Evolutionary conservation across 2,888 invertebrate genomes (phyloP).

Genomic region (Hymenopus coronatus): DNA sequence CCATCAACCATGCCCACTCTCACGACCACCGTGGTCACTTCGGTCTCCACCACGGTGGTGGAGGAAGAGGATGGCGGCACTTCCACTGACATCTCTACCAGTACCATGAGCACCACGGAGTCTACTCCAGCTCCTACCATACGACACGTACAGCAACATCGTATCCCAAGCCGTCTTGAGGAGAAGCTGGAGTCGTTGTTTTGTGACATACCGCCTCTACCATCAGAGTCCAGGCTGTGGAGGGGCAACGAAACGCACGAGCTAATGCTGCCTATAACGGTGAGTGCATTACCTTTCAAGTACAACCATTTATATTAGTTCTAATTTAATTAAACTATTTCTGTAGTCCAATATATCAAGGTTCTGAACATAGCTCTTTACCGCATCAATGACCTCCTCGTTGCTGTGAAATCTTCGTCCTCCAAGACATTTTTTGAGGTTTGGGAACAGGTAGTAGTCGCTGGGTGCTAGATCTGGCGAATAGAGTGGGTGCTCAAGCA

Average conservation of each 20-base stretch:
- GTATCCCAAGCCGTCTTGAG: constrained; percentile 53
- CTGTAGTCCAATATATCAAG: too few relatives aligned
- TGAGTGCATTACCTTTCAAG: constrained; percentile 46
- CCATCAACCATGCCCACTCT: neutral
- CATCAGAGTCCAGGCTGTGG: constrained; percentile 65
- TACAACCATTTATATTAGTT: too few relatives aligned
- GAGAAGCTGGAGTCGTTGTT: constrained; percentile 63
- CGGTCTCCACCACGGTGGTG: neutral
- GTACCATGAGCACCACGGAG: neutral
- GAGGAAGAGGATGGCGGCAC: constrained; percentile 35
- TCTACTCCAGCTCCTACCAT: neutral
- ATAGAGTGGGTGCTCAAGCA: too few relatives aligned
- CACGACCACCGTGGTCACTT: neutral
- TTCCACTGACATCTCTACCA: neutral
- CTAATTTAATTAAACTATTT: too few relatives aligned
- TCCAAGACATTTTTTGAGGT: too few relatives aligned
- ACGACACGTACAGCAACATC: constrained; percentile 40
- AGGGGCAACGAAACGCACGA: constrained; percentile 71
- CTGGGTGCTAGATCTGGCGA: too few relatives aligned
- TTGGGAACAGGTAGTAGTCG: too few relatives aligned
- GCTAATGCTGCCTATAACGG: constrained; percentile 63
- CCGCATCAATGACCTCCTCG: too few relatives aligned
- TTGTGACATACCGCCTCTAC: constrained; percentile 64
- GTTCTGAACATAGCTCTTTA: too few relatives aligned
- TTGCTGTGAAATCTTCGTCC: too few relatives aligned